These are phyloP conservation scores for Podabrus alpinus DNA, from an alignment of 2,888 invertebrate species.

Conservation along the genomic window DNA sequence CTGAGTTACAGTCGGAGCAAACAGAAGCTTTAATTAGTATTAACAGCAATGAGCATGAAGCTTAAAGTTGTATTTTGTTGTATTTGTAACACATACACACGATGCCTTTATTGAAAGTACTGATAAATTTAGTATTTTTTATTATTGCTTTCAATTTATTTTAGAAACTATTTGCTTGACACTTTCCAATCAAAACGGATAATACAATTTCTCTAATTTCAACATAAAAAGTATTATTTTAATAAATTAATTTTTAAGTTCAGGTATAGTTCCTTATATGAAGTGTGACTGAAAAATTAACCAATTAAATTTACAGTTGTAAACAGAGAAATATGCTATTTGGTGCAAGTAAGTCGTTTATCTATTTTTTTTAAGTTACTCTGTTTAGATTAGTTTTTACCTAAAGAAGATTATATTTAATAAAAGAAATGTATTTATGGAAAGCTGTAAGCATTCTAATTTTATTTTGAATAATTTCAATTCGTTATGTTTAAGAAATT, in stretches of 20 bases:
- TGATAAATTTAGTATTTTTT: conserved; percentile 6
- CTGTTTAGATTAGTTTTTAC: background rate
- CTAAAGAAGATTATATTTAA: background rate
- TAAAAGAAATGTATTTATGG: background rate
- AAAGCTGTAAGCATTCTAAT: background rate
- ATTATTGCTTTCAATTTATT: background rate
- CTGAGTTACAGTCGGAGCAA: conserved; percentile 69
- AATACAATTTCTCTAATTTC: background rate
- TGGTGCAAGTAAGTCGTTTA: background rate
- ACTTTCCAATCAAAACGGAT: background rate
- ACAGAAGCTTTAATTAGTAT: conserved; percentile 70
- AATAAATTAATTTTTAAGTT: background rate
- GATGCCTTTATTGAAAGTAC: conserved; percentile 16
- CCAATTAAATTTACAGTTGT: background rate
- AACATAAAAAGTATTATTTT: background rate
- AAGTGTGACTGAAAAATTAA: background rate
- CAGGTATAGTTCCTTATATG: background rate
- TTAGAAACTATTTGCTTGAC: background rate
- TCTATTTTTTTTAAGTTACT: background rate
- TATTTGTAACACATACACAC: background rate
- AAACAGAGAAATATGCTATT: background rate
- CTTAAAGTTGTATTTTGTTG: conserved; percentile 47
- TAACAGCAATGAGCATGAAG: conserved; percentile 62
- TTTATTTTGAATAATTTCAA: background rate
- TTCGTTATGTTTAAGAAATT: background rate